phyloP scores from a whole-genome alignment of 37 sponge, comb jelly and placozoan species.

The Chondrosia reniformis region DNA sequence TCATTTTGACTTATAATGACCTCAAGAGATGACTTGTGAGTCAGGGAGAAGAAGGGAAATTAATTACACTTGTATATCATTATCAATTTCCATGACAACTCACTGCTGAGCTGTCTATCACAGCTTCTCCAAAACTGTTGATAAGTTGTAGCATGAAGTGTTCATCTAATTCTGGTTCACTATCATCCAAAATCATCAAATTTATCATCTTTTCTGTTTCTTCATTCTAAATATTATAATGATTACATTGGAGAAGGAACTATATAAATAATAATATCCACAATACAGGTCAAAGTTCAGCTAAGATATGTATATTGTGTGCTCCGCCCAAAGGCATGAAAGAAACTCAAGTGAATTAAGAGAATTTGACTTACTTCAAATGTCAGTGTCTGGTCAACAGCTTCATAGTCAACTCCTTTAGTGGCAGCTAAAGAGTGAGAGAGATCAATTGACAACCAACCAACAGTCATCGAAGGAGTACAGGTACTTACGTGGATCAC shows the following conservation, averaged over 20 bases:
- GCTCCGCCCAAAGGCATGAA: too few species aligned
- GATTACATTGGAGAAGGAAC: neutral
- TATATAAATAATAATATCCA: too few species aligned
- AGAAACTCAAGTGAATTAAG: neutral
- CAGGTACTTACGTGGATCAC: too few species aligned
- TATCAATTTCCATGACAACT: neutral
- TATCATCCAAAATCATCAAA: constrained; percentile 64
- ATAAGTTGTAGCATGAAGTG: constrained; percentile 64
- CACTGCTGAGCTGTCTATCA: constrained; percentile 45
- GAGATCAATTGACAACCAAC: too few species aligned
- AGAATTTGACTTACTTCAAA: constrained; percentile 27
- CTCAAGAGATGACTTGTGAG: constrained; percentile 35
- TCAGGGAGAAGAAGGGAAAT: neutral
- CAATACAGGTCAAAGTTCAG: too few species aligned
- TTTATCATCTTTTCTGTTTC: too few species aligned
- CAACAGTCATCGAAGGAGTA: neutral
- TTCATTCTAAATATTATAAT: constrained; percentile 22
- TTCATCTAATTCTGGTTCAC: constrained; percentile 62
- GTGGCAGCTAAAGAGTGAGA: constrained; percentile 1
- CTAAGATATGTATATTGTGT: too few species aligned
- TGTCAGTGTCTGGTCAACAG: constrained; percentile 15
- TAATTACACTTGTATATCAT: neutral
- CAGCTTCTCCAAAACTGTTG: constrained; percentile 48
- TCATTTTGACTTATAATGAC: constrained; percentile 55
- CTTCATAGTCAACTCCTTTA: constrained; percentile 33